Percentiles rank a stretch among this genome's conserved stretches.
Conservation (phyloP, 53 echinoderm and acorn worm genomes). For the Zoroaster sp. region DNA sequence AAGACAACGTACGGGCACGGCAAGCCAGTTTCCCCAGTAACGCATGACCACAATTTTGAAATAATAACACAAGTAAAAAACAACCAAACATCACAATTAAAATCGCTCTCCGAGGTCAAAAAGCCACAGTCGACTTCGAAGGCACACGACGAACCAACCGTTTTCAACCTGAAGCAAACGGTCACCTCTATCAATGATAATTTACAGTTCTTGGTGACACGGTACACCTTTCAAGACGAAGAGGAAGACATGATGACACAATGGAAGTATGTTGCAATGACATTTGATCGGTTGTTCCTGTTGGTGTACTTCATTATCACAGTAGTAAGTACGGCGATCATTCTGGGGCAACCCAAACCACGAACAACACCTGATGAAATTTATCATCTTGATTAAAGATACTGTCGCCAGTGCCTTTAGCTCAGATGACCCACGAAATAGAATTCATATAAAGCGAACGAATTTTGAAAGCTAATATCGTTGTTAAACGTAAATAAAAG, state of each 20-base stretch:
- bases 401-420: too few species aligned
- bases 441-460: too few species aligned
- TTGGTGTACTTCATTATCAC: constrained; percentile 71
- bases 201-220: neutral
- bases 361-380: too few species aligned
- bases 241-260: constrained; percentile 2
- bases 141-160: too few species aligned
- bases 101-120: too few species aligned
- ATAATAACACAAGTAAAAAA: constrained; percentile 18
- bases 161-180: neutral
- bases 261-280: constrained; percentile 67
- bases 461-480: too few species aligned
- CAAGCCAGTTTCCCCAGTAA: constrained; percentile 9
- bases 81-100: constrained; percentile 38
- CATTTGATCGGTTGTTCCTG: constrained; percentile 79
- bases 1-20: too few species aligned
- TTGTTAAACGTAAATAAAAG: too few species aligned
- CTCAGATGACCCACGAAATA: too few species aligned
- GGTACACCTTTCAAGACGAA: neutral
- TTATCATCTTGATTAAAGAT: too few species aligned
- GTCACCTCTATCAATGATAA: constrained; percentile 40
- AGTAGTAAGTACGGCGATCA: constrained; percentile 53
- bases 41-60: too few species aligned
- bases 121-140: too few species aligned
- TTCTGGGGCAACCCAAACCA: constrained; percentile 76